Percentiles rank a stretch among this genome's conserved stretches.
Evolutionary conservation across 2,113 vertebrate genomes (phyloP).

Genomic region (Rostratula benghalensis): DNA sequence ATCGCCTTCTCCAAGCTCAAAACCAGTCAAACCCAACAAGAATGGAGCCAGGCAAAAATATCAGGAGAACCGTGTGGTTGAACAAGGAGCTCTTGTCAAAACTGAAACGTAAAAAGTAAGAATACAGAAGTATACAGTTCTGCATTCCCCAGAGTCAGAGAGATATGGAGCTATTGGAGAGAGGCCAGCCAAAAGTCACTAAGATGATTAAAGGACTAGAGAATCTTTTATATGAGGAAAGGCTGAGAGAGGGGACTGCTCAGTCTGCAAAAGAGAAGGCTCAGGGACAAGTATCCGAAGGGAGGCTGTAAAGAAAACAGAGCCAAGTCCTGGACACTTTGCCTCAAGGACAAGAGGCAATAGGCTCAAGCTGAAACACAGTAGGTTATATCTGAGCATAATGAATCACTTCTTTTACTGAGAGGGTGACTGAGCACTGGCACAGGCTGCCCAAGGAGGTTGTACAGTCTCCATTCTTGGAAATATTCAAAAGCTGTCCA

Average conservation of each 20-base stretch:
- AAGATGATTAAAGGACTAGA: not conserved
- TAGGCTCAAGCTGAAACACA: not conserved
- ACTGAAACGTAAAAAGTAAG: not conserved
- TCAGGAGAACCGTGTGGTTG: not conserved
- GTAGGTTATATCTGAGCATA: not conserved
- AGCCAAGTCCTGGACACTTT: not conserved
- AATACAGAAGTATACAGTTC: not conserved
- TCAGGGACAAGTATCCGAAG: not conserved
- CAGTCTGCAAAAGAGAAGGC: not conserved
- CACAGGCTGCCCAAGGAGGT: not conserved
- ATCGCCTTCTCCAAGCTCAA: not conserved
- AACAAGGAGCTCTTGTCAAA: not conserved
- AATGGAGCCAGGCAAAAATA: not conserved
- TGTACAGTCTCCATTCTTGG: not conserved
- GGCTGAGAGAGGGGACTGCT: not conserved
- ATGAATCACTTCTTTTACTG: not conserved
- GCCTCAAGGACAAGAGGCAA: not conserved
- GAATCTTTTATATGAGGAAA: not conserved
- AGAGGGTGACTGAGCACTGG: not conserved
- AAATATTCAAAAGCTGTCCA: not conserved
- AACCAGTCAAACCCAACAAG: not conserved
- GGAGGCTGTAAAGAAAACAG: not conserved
- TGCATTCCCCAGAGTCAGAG: not conserved
- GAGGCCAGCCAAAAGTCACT: not conserved
- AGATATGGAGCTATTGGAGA: not conserved